Evolutionary conservation across 2,797 vertebrate species (phyloP), one percentile per base, ranked within the genome.

Genomic region (Syndactyla subalaris): DNA sequence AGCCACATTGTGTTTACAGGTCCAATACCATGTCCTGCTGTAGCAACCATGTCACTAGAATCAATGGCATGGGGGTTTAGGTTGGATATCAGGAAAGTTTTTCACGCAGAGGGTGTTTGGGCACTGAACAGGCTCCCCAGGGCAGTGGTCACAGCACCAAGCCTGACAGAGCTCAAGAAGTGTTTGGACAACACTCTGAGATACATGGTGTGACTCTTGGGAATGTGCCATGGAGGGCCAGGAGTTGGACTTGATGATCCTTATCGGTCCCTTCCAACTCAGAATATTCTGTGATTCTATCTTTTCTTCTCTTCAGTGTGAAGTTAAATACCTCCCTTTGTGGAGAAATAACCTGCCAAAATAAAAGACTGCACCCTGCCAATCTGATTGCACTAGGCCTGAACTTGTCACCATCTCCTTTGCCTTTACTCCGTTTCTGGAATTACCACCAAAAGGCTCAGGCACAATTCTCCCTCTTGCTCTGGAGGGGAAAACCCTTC

Each of bases 61-160:
- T 7, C 32, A 75, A 49, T 7, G 22, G 22, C 10, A 48, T 17
- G 14, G 16, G 57, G 29, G n/a, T 71, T 51, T 58, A 34, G 14
- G 7, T 0, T 57, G 12, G 9, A 2, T 22, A 51, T 22, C 8
- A 51, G 38, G 20, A 13, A 76, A 3, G 14, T 13, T 57, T 27
- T 72, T 38, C 66, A 65, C 23, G 22, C 29, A 43, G 16, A 70
- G 36, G 13, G 7, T 49, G 16, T 3, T 0, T 26, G 20, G n/a
- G 49, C 24, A 51, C 24, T 30, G 49, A 70, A 70, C 13, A 89
- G 55, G 12, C 16, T 49, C 10, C 63, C 41, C 57, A 70, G 23
- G 23, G 23, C 20, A 68, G 1, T 24, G 19, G 32, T 17, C 36
- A 49, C 16, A 55, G 23, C 19, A 43, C 5, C 34, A 70, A 39